phyloP scores from a whole-genome alignment of 2,113 vertebrate genomes.

The Syngnathus scovelli region DNA sequence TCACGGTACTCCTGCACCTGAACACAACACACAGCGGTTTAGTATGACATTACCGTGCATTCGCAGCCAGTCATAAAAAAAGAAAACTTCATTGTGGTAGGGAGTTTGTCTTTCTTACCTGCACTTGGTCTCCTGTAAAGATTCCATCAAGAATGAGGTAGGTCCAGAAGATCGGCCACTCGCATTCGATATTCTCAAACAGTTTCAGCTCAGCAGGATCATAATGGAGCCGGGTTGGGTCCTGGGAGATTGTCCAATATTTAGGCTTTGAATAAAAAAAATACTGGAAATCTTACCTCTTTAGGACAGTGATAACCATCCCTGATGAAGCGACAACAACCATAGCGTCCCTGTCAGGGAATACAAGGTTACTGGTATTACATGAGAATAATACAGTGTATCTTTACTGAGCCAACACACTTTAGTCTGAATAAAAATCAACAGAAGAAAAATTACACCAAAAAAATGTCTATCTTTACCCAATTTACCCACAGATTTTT shows the following conservation, averaged over 20 bases:
- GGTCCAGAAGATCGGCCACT: conserved; percentile 98
- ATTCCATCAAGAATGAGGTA: conserved; percentile 93
- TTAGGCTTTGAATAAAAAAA: background rate
- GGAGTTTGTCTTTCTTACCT: conserved; percentile 69
- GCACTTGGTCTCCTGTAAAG: conserved; percentile 82
- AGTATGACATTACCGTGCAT: background rate
- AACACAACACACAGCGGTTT: conserved; percentile 11
- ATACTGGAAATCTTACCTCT: conserved; percentile 74
- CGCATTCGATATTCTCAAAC: conserved; percentile 98
- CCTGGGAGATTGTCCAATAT: conserved; percentile 63
- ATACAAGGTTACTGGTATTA: background rate
- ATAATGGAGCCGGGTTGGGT: conserved; percentile 90
- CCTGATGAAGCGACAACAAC: conserved; percentile 94
- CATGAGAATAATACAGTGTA: background rate
- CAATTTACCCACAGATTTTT: background rate
- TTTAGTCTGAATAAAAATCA: background rate
- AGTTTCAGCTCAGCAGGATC: conserved; percentile 96
- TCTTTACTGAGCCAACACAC: background rate
- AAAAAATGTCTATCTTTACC: background rate
- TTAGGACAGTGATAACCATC: conserved; percentile 94
- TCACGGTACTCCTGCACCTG: conserved; percentile 94
- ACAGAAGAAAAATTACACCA: background rate
- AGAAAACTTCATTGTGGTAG: background rate
- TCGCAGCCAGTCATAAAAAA: background rate
- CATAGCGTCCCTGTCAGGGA: conserved; percentile 83